Evolutionary conservation across 2,888 invertebrate genomes (phyloP).

Genomic region (Cataglyphis rosenhaueri): DNA sequence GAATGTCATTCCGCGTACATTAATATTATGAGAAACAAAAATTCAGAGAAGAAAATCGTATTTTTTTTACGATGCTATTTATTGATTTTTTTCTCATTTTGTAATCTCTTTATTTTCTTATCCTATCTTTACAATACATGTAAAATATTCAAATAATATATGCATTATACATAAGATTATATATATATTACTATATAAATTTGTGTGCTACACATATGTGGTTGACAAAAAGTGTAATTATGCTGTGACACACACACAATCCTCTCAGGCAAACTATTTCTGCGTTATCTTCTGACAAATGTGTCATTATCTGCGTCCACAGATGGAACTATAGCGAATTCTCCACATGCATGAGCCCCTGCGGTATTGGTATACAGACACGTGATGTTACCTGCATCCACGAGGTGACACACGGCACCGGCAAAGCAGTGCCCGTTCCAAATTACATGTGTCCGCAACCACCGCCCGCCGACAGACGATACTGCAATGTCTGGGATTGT

Average conservation of each 20-base stretch:
- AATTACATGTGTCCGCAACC: slow-evolving; percentile 97
- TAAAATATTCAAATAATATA: background rate
- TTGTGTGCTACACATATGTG: background rate
- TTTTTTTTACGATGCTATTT: background rate
- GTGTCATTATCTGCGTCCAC: slow-evolving; percentile 54
- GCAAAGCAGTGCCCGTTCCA: slow-evolving; percentile 96
- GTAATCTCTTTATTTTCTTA: slow-evolving; percentile 1
- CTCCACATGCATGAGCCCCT: slow-evolving; percentile 95
- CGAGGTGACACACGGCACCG: slow-evolving; percentile 94
- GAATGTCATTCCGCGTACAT: background rate
- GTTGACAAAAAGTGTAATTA: slow-evolving; percentile 10
- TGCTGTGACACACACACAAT: background rate
- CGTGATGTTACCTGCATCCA: slow-evolving; percentile 96
- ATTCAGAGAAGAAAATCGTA: background rate
- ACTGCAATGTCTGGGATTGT: slow-evolving; percentile 97
- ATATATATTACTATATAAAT: background rate
- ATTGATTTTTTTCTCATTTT: background rate
- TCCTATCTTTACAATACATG: background rate
- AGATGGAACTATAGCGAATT: slow-evolving; percentile 96
- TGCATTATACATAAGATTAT: background rate
- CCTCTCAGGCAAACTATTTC: background rate
- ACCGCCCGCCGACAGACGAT: slow-evolving; percentile 94
- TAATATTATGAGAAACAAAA: background rate
- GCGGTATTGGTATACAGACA: slow-evolving; percentile 97
- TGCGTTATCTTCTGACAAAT: slow-evolving; percentile 26